Percentiles rank a stretch among this genome's conserved stretches.
Conservation (phyloP, 1,140 invertebrate genomes). For the Acromyrmex charruanus region DNA sequence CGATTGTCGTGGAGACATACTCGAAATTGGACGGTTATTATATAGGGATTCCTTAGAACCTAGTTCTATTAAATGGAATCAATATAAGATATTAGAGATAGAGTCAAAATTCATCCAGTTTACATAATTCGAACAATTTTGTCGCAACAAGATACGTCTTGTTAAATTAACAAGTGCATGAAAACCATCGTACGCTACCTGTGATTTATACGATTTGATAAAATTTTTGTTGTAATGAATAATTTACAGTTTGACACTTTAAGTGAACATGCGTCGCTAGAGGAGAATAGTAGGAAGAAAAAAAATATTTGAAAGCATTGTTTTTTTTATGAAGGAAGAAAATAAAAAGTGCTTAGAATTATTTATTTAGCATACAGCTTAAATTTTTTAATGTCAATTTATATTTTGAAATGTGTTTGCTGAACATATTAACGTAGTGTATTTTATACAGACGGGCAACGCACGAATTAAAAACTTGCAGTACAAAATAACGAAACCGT, state of each 20-base stretch:
- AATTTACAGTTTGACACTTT: neutral
- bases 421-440: too few relatives aligned
- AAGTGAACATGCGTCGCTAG: neutral
- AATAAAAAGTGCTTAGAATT: neutral
- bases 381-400: neutral
- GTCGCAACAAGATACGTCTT: too few relatives aligned
- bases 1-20: conserved; percentile 25
- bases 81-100: too few relatives aligned
- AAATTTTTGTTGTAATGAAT: neutral
- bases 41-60: neutral
- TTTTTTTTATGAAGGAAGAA: neutral
- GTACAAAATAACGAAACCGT: neutral
- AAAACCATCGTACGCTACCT: neutral
- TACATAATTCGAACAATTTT: neutral
- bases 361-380: neutral
- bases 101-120: neutral
- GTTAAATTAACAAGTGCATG: neutral
- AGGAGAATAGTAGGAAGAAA: neutral
- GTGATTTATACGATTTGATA: neutral
- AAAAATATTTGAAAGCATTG: neutral
- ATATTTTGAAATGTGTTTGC: neutral
- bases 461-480: neutral
- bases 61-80: neutral
- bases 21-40: neutral
- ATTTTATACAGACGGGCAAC: conserved; percentile 3